These are phyloP conservation scores for Schizothorax lantsangensis DNA, from an alignment of 2,797 vertebrate species.

Conservation along the genomic window DNA sequence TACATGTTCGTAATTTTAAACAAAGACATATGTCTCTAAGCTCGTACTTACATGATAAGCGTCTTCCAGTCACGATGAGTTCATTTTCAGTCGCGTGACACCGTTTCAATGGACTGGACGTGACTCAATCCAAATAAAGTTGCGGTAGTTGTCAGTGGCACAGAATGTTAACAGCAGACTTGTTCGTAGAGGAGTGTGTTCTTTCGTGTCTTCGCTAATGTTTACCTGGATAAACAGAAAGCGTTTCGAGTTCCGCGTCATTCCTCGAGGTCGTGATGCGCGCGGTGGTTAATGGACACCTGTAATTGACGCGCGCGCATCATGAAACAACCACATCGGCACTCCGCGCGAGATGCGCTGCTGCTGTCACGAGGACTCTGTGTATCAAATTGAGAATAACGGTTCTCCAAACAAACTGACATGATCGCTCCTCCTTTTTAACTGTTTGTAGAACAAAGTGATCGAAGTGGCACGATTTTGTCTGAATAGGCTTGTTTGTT, in stretches of 20 bases:
- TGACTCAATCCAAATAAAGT: conserved; percentile 46
- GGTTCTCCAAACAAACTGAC: conserved; percentile 28
- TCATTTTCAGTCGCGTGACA: conserved; percentile 26
- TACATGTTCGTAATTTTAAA: not conserved
- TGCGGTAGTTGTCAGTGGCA: conserved; percentile 13
- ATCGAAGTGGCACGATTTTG: not conserved
- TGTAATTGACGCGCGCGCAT: conserved; percentile 47
- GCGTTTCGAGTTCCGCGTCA: conserved; percentile 25
- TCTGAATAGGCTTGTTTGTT: conserved; percentile 10
- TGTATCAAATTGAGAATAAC: conserved; percentile 36
- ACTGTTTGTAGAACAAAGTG: conserved; percentile 44
- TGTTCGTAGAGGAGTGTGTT: not conserved
- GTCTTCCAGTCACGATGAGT: conserved; percentile 32
- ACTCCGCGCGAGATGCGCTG: conserved; percentile 16
- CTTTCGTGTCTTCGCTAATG: not conserved
- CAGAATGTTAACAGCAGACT: not conserved
- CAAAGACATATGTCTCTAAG: not conserved
- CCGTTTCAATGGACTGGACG: conserved; percentile 2
- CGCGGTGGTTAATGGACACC: conserved; percentile 38
- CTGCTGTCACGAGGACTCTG: conserved; percentile 50
- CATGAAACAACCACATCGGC: conserved; percentile 33
- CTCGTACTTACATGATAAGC: conserved; percentile 27
- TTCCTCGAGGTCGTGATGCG: conserved; percentile 29
- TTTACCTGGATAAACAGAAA: conserved; percentile 44
- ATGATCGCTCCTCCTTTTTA: conserved; percentile 60